phyloP scores from a whole-genome alignment of 2,113 vertebrate genomes.

The Uria lomvia region DNA sequence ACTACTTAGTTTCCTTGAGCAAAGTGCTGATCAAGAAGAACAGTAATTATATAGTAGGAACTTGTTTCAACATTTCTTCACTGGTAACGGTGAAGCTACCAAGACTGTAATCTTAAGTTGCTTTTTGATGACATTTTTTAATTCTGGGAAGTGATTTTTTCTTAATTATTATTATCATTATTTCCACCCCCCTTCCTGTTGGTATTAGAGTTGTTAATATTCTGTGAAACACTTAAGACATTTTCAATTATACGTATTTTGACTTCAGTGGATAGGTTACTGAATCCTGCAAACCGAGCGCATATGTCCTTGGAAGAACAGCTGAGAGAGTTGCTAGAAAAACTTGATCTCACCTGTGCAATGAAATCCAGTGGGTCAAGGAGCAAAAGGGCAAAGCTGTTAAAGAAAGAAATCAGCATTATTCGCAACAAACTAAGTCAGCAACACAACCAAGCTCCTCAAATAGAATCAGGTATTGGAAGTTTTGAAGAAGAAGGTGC shows the following conservation, averaged over 20 bases:
- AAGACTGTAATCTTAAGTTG: neutral
- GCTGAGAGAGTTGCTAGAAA: constrained; percentile 90
- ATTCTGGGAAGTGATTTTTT: neutral
- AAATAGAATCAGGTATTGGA: constrained; percentile 64
- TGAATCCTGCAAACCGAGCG: constrained; percentile 83
- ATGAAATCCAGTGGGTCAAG: constrained; percentile 96
- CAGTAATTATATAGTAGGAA: neutral
- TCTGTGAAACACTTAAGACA: neutral
- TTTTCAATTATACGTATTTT: constrained; percentile 34
- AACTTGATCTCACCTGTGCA: constrained; percentile 89
- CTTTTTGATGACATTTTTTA: neutral
- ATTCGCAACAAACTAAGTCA: constrained; percentile 87
- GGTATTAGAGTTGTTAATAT: neutral
- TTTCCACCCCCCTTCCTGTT: neutral
- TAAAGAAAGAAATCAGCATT: constrained; percentile 90
- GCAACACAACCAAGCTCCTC: constrained; percentile 73
- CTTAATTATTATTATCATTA: neutral
- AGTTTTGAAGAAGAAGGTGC: constrained; percentile 74
- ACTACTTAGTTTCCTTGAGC: neutral
- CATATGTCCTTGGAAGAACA: constrained; percentile 88
- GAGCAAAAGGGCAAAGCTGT: constrained; percentile 90
- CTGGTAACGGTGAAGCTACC: neutral
- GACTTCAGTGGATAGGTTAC: constrained; percentile 87
- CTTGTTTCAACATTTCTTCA: neutral
- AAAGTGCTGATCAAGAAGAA: neutral